phyloP scores from a whole-genome alignment of 2,113 vertebrate species.

The Acrocephalus kingi region DNA sequence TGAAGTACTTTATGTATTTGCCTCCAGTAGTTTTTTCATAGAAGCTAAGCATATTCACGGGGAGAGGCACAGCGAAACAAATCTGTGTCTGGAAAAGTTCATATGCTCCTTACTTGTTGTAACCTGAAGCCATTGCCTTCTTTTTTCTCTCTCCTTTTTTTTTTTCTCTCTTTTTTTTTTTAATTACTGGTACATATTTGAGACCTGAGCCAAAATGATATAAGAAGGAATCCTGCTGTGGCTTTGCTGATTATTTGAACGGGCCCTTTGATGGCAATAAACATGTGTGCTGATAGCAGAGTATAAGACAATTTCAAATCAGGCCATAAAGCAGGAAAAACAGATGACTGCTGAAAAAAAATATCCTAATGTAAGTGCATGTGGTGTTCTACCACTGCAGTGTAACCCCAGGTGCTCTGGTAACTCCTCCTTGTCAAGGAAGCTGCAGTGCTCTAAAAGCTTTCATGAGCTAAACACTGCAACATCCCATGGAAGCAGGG shows the following conservation, averaged over 20 bases:
- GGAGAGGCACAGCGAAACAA: not conserved
- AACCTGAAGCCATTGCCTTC: constrained; percentile 20
- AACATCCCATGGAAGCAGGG: not conserved
- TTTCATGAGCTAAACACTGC: not conserved
- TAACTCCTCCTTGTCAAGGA: not conserved
- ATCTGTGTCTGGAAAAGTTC: constrained; percentile 21
- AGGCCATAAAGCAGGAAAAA: not conserved
- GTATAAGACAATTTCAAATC: not conserved
- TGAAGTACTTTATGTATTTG: not conserved
- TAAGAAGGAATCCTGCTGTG: constrained; percentile 8
- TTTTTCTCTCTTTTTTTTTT: not conserved
- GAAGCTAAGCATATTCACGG: not conserved
- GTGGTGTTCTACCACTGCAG: not conserved
- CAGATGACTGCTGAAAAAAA: not conserved
- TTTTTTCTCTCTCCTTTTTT: not conserved
- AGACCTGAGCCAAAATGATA: constrained; percentile 42
- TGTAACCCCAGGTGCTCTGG: not conserved
- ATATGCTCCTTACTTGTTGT: constrained; percentile 36
- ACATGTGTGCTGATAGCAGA: not conserved
- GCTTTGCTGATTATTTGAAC: constrained; percentile 7
- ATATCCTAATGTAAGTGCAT: not conserved
- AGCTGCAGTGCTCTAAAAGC: not conserved
- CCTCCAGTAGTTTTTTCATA: not conserved
- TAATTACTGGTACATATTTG: constrained; percentile 39
- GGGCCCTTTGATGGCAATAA: not conserved